Evolutionary conservation across 2,113 vertebrate species (phyloP), one percentile per base, ranked within the genome.

Genomic region (Budorcas taxicolor): DNA sequence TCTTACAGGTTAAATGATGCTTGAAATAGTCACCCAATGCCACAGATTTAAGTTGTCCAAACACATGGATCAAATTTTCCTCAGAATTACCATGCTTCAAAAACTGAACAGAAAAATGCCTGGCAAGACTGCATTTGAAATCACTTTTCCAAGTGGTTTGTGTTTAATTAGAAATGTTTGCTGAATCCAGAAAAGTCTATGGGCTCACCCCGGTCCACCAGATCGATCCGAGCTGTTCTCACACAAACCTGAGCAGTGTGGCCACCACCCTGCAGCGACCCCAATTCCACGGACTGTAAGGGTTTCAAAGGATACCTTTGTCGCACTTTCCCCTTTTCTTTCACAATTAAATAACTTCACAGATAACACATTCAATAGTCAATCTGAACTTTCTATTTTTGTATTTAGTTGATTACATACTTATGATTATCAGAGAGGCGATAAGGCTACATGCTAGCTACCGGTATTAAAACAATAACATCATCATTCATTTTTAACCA

Each of bases 91-190:
- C 78, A 86, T 11, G 64, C 67, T 95, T 91, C 64, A 23, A 91
- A 96, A 91, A 50, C 43, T 21, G 78, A 88, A 50, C 58, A 78
- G 23, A 85, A 87, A 43, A 36, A 78, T 50, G 58, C 9, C 31
- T 95, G 87, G 90, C 93, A 47, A 47, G 21, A 19, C 12, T 29
- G 33, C 16, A 23, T 25, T 74, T 50, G 67, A 88, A 43, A 29
- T 55, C 17, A 17, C 40, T 88, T 78, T 71, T 85, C 94, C 94
- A 81, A 55, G 85, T 50, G 76, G 23, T 33, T 92, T 40, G 21
- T 23, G 14, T 85, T 93, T 95, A 76, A 87, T 97, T 85, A 95
- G 81, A 95, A 95, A 58, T 43, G 47, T 95, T 43, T 40, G 31
- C 52, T 87, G 78, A 58, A 76, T 71, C 52, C 17, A 53, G 40